phyloP scores from a whole-genome alignment of 53 echinoderm and acorn worm genomes.

The Arbacia lixula region DNA sequence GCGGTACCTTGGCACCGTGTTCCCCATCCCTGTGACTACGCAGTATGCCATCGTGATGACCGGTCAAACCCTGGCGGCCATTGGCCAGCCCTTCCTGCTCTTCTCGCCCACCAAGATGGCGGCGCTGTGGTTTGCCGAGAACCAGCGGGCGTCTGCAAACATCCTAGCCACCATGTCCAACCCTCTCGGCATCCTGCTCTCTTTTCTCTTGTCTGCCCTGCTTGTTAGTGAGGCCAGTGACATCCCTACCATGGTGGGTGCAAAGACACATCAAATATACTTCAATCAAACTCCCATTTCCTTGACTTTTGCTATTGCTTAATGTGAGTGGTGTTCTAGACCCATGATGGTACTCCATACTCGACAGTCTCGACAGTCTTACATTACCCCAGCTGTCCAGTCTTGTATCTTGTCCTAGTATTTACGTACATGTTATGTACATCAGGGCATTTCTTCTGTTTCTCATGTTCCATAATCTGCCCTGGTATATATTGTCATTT shows the following conservation, averaged over 20 bases:
- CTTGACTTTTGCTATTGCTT: too few relatives aligned
- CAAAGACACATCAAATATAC: too few relatives aligned
- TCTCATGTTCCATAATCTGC: too few relatives aligned
- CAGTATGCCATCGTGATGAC: conserved; percentile 80
- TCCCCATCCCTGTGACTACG: conserved; percentile 48
- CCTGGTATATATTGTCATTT: too few relatives aligned
- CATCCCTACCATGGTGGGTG: conserved; percentile 79
- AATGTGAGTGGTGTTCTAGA: too few relatives aligned
- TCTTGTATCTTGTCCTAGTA: too few relatives aligned
- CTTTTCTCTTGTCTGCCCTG: conserved; percentile 77
- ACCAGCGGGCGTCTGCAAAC: conserved; percentile 83
- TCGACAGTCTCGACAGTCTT: too few relatives aligned
- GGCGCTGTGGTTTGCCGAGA: conserved; percentile 84
- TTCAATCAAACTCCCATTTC: too few relatives aligned
- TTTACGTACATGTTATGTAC: too few relatives aligned
- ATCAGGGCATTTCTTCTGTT: too few relatives aligned
- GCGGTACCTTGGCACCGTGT: conserved; percentile 71
- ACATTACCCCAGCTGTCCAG: too few relatives aligned
- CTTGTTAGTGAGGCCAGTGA: conserved; percentile 70
- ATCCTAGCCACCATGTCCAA: conserved; percentile 89
- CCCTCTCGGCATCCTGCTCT: conserved; percentile 83
- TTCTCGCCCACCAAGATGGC: conserved; percentile 94
- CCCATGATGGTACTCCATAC: too few relatives aligned
- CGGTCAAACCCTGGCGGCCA: conserved; percentile 87
- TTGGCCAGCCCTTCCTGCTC: conserved; percentile 86